Evolutionary conservation across 2,888 invertebrate genomes (phyloP), one percentile per base, ranked within the genome.

Genomic region (Spicauda simplicius): DNA sequence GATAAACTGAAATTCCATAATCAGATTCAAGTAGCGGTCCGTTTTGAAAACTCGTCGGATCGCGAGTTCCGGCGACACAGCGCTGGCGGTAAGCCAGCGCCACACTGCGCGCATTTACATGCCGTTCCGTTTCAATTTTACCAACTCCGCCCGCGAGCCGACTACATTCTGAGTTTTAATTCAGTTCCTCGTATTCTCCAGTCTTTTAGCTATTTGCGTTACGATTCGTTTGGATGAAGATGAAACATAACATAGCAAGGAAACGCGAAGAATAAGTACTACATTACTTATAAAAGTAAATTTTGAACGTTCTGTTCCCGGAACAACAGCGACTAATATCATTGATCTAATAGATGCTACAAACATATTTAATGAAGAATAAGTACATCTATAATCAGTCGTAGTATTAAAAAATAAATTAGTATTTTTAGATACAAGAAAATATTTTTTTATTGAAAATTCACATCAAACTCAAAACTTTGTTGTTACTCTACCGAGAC

Each of bases 51-150:
- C 41, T 45, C 57, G 41, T 12, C 7, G 19, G 57, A 33, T 37
- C 37, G 37, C 57, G 57, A 41, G n/a, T 37, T 37, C 20, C 45
- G 45, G 45, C 45, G 45, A 45, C 45, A 45, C 45, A 45, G 45
- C n/a, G 45, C 41, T 65, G 58, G 58, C 64, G 53, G 41, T 19
- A 58, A 53, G 58, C 64, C 64, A 65, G 64, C 64, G 14, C 58
- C 58, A 65, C 59, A 54, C 65, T n/a, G 45, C 20, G 65, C 59
- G 45, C 59, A 65, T 65, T 65, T 59, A 59, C 65, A 65, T 65
- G 41, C 20, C 16, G 48, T 53, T 65, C 54, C 53, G 58, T 45
- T 59, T 59, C 65, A 54, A 59, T 65, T 59, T 45, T 45, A 45
- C 45, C 45, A 45, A 45, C 45, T 45, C 45, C 45, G 45, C 45